A percentile compares a stretch with the other conserved stretches of the same genome.
phyloP scores from a whole-genome alignment of 2,888 invertebrate genomes.

The Leptopilina syphax region DNA sequence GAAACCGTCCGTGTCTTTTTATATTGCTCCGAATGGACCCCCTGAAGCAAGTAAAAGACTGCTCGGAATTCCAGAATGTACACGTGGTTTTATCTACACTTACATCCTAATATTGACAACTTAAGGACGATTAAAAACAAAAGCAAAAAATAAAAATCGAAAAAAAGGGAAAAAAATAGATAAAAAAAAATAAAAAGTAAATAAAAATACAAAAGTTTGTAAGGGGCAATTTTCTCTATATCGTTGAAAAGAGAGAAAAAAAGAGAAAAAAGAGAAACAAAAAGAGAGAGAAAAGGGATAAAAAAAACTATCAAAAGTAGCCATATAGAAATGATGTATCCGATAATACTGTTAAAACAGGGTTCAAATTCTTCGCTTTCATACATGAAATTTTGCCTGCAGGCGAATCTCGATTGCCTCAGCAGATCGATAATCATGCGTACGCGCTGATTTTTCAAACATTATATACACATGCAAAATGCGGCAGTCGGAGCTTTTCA shows the following conservation, averaged over 20 bases:
- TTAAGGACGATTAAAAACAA: neutral
- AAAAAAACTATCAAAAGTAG: slow-evolving; percentile 8
- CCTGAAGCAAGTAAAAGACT: slow-evolving; percentile 22
- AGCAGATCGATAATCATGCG: slow-evolving; percentile 30
- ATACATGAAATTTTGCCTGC: slow-evolving; percentile 32
- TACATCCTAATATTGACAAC: slow-evolving; percentile 11
- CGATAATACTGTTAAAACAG: slow-evolving; percentile 34
- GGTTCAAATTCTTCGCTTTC: slow-evolving; percentile 15
- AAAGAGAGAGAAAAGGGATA: neutral
- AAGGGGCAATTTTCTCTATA: too few relatives aligned
- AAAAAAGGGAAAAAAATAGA: too few relatives aligned
- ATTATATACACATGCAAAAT: neutral
- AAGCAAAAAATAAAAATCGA: too few relatives aligned
- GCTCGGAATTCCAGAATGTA: slow-evolving; percentile 20
- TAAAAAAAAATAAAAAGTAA: too few relatives aligned
- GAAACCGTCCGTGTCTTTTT: slow-evolving; percentile 23
- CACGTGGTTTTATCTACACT: slow-evolving; percentile 12
- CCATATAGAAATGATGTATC: slow-evolving; percentile 16
- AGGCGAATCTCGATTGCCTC: slow-evolving; percentile 24
- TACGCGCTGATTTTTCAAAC: slow-evolving; percentile 27
- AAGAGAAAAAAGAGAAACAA: neutral
- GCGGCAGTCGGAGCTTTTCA: slow-evolving; percentile 17
- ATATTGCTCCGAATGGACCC: slow-evolving; percentile 23
- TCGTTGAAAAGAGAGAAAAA: neutral
- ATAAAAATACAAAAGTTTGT: too few relatives aligned